A percentile compares a stretch with the other conserved stretches of the same genome.
phyloP scores from a whole-genome alignment of 2,888 invertebrate genomes.

The Diploptera punctata region DNA sequence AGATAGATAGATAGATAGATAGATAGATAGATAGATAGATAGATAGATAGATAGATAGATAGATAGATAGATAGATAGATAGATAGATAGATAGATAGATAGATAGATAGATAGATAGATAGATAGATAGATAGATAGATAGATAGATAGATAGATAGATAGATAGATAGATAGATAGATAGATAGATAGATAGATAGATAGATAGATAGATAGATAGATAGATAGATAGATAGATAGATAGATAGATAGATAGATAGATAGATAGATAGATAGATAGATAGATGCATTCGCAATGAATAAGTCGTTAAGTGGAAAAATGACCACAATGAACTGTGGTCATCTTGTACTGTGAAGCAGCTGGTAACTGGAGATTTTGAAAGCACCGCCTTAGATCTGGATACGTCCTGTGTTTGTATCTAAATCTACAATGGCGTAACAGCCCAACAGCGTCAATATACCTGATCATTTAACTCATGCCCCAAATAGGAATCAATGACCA shows the following conservation, averaged over 20 bases:
- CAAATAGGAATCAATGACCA: too few species aligned
- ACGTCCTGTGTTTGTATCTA: too few species aligned
- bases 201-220: neutral
- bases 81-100: neutral
- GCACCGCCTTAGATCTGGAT: too few species aligned
- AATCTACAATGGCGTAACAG: too few species aligned
- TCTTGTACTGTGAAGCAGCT: too few species aligned
- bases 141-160: too few species aligned
- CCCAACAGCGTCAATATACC: too few species aligned
- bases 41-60: neutral
- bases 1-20: neutral
- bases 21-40: neutral
- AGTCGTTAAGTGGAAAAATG: neutral
- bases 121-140: too few species aligned
- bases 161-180: neutral
- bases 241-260: neutral
- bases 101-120: too few species aligned
- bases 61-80: neutral
- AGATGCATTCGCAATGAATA: neutral
- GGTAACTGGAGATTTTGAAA: too few species aligned
- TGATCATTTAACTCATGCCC: too few species aligned
- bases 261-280: slow-evolving; percentile 9
- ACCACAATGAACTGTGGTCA: too few species aligned
- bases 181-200: neutral
- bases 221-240: slow-evolving; percentile 1